Evolutionary conservation across 1,140 invertebrate species (phyloP).

Genomic region (Brachystomella parvula): DNA sequence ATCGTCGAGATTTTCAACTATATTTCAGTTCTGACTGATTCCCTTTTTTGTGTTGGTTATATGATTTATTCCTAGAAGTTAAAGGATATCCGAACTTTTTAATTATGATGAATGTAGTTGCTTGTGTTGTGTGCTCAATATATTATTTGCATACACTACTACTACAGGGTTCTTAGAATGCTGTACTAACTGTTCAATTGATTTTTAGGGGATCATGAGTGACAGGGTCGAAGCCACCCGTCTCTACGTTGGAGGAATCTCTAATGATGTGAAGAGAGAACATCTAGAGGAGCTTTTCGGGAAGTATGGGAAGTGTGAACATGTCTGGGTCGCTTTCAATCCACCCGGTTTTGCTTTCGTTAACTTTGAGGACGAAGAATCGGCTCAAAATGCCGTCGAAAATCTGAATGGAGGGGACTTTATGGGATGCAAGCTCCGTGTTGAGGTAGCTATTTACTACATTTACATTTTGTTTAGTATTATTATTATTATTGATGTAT

Average conservation of each 20-base stretch:
- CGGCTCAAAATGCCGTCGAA: conserved; percentile 88
- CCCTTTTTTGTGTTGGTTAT: not conserved
- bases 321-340: conserved; percentile 93
- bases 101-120: too few relatives aligned
- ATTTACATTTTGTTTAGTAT: not conserved
- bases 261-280: conserved; percentile 75
- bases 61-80: too few relatives aligned
- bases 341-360: conserved; percentile 97
- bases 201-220: not conserved
- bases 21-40: not conserved
- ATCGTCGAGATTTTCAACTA: too few relatives aligned
- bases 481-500: not conserved
- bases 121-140: too few relatives aligned
- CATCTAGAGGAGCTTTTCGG: conserved; percentile 75
- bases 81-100: too few relatives aligned
- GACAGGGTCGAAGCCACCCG: conserved; percentile 40
- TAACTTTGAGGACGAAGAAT: conserved; percentile 89
- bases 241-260: conserved; percentile 75
- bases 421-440: conserved; percentile 63
- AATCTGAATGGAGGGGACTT: conserved; percentile 70
- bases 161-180: too few relatives aligned
- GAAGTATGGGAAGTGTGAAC: conserved; percentile 80
- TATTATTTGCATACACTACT: too few relatives aligned
- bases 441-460: too few relatives aligned
- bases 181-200: too few relatives aligned